A percentile compares a stretch with the other conserved stretches of the same genome.
Evolutionary conservation across 2,888 invertebrate species (phyloP).

Genomic region (Lithophane socia): DNA sequence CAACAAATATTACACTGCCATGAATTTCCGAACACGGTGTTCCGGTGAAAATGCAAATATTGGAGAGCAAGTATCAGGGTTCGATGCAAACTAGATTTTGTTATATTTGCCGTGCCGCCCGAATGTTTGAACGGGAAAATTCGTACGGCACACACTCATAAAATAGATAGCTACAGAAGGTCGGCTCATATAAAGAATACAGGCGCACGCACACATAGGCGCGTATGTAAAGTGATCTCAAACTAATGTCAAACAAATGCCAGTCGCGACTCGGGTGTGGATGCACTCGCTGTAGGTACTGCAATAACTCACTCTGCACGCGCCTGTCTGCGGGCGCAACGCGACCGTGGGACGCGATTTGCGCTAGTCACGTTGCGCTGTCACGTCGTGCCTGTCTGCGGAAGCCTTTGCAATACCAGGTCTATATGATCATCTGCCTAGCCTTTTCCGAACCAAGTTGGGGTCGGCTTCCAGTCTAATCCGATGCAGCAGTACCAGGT

Average conservation of each 20-base stretch:
- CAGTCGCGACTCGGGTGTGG: too few relatives aligned
- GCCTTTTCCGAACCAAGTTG: too few relatives aligned
- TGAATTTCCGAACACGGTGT: constrained; percentile 62
- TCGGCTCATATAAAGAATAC: neutral
- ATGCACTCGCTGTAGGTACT: neutral
- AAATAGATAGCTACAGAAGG: neutral
- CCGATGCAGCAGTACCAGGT: neutral
- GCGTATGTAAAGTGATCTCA: neutral
- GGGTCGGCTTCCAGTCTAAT: too few relatives aligned
- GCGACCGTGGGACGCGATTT: too few relatives aligned
- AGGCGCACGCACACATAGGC: too few relatives aligned
- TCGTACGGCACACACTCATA: constrained; percentile 43
- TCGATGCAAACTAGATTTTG: constrained; percentile 73
- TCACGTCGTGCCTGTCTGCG: too few relatives aligned
- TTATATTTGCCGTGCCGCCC: constrained; percentile 68
- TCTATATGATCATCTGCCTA: neutral
- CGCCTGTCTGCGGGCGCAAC: too few relatives aligned
- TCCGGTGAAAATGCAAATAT: constrained; percentile 71
- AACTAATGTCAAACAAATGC: neutral
- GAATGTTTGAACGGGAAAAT: constrained; percentile 65
- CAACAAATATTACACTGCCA: constrained; percentile 64
- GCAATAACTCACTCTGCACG: neutral
- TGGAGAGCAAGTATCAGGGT: constrained; percentile 66
- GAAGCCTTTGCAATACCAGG: neutral
- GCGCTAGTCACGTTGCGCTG: too few relatives aligned